phyloP scores from a whole-genome alignment of 1,140 invertebrate species.

The Drosophila lini region DNA sequence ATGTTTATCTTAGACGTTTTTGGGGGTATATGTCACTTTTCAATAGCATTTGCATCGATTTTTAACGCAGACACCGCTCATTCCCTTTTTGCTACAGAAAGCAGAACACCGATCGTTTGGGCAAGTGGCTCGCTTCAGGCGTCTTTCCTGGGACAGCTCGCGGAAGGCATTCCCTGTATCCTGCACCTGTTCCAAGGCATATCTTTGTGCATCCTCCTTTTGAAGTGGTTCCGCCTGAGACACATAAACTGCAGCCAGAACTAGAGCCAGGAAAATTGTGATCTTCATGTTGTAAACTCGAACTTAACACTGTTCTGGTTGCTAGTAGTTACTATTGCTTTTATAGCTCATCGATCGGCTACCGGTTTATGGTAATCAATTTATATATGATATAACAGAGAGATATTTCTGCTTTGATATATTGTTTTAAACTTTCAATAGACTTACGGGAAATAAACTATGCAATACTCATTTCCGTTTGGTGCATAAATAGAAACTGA shows the following conservation, averaged over 20 bases:
- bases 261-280: conserved; percentile 1
- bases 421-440: background rate
- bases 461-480: background rate
- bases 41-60: background rate
- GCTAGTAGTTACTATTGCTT: background rate
- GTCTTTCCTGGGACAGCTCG: background rate
- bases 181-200: background rate
- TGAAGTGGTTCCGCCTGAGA: background rate
- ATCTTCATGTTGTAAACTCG: conserved; percentile 13
- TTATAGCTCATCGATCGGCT: conserved; percentile 8
- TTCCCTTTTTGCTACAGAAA: background rate
- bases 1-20: background rate
- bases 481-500: conserved; percentile 6
- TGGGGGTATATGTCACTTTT: background rate
- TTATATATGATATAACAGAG: background rate
- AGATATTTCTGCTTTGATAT: background rate
- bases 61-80: background rate
- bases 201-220: background rate
- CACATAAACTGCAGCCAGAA: background rate
- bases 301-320: conserved; percentile 4
- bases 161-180: background rate
- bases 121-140: conserved; percentile 30
- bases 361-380: conserved; percentile 15
- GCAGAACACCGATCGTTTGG: background rate
- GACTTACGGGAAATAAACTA: conserved; percentile 2